Evolutionary conservation across 2,888 invertebrate genomes (phyloP), one percentile per base, ranked within the genome.

Genomic region (Dasypolia templi): DNA sequence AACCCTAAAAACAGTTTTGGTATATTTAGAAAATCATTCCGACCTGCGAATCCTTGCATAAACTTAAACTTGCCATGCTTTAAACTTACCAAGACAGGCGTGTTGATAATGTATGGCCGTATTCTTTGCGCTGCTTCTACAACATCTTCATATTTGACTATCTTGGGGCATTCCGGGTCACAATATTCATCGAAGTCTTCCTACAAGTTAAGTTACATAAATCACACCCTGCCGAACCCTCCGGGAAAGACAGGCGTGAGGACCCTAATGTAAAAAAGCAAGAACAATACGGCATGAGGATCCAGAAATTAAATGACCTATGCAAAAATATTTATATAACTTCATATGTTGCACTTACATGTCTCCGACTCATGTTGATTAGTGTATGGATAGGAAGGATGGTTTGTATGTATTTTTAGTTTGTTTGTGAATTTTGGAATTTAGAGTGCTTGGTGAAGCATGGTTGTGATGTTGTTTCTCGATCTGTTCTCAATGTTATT

Each of bases 151-250:
- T 90, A 91, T 65, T 89, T 91, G 22, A 96, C 82, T 4, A 81
- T 73, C 79, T 76, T 90, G 5, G 96, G 96, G 72, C 93, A 92
- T 11, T 94, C 93, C 26, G 95, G 95, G 77, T 95, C 95, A 83
- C 96, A 94, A 75, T 86, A 90, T 82, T 94, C 94, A 79, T 96
- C 96, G 76, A 91, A 94, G 85, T 95, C 95, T 80, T 95, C 95
- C 96, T 96, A 78, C 75, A 87, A 78, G n/a, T 74, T 59, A 12
- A 39, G 46, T 51, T 32, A 44, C 26, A 29, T 44, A 32, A 42
- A 32, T 55, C 32, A 35, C 3, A 46, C 12, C 7, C 17, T 29
- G 12, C 14, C 7, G 49, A 11, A 29, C 1, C 19, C n/a, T 17
- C 46, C n/a, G 19, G 29, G 14, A 29, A 44, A 63, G 63, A 44